Percentiles rank a stretch among this genome's conserved stretches.
These are phyloP conservation scores for Philhelius pedissequus DNA, from an alignment of 2,888 invertebrate genomes.

Conservation along the genomic window DNA sequence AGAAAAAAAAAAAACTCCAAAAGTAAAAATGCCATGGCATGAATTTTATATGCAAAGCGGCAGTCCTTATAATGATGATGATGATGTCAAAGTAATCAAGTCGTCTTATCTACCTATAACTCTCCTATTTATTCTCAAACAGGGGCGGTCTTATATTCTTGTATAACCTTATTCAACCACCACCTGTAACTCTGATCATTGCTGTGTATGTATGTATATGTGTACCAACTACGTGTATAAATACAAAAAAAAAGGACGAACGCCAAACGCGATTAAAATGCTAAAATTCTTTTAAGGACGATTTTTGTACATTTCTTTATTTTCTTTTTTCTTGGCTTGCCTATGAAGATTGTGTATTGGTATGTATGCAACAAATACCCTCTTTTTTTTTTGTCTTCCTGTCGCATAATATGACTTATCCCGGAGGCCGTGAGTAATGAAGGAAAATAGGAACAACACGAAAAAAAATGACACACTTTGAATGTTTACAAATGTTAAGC, in stretches of 20 bases:
- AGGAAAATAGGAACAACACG: conserved; percentile 8
- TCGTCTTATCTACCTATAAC: conserved; percentile 38
- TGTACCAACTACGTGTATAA: too few species aligned
- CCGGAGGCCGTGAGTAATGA: not conserved
- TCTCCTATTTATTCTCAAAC: not conserved
- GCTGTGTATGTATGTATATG: not conserved
- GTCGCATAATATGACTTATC: not conserved
- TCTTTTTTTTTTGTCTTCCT: conserved; percentile 5
- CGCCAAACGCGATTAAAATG: conserved; percentile 29
- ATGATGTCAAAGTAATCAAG: conserved; percentile 62
- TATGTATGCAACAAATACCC: conserved; percentile 9
- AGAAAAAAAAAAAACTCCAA: not conserved
- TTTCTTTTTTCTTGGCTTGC: not conserved
- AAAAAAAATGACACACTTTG: conserved; percentile 50
- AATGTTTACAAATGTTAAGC: conserved; percentile 66
- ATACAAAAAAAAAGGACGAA: not conserved
- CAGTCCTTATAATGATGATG: conserved; percentile 54
- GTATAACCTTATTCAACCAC: conserved; percentile 16
- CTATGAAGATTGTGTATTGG: not conserved
- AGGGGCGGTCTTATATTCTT: not conserved
- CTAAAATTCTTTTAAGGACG: conserved; percentile 20
- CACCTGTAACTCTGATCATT: conserved; percentile 51
- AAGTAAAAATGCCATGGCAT: not conserved
- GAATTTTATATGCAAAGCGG: conserved; percentile 52
- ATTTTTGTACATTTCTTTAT: not conserved